Evolutionary conservation across 2,113 vertebrate genomes (phyloP).

Genomic region (Pipra filicauda): DNA sequence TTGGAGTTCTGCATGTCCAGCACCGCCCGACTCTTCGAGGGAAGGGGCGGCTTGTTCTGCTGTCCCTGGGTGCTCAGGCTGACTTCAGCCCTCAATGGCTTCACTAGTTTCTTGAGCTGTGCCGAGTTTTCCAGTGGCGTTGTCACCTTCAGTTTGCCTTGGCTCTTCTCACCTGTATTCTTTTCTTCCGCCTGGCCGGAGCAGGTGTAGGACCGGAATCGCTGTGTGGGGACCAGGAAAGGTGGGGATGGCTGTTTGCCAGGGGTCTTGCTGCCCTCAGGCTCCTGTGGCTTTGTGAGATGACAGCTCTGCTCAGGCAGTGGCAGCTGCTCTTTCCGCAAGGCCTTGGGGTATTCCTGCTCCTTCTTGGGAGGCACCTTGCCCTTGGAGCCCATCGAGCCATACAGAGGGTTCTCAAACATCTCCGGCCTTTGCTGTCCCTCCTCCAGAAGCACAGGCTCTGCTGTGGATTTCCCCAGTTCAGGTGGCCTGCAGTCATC

Average conservation of each 20-base stretch:
- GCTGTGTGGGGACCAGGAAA: slow-evolving; percentile 76
- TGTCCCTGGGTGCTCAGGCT: slow-evolving; percentile 21
- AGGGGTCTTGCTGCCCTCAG: slow-evolving; percentile 61
- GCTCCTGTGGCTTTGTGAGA: slow-evolving; percentile 75
- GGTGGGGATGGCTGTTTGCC: slow-evolving; percentile 52
- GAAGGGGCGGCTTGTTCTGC: slow-evolving; percentile 80
- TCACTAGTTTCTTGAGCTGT: slow-evolving; percentile 79
- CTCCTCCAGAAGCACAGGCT: slow-evolving; percentile 66
- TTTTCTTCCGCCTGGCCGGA: slow-evolving; percentile 70
- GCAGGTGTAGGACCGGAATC: slow-evolving; percentile 87
- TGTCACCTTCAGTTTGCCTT: slow-evolving; percentile 68
- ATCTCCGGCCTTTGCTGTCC: slow-evolving; percentile 78
- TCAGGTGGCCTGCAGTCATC: slow-evolving; percentile 43
- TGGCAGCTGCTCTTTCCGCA: slow-evolving; percentile 72
- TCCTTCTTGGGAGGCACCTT: slow-evolving; percentile 72
- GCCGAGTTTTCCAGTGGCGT: slow-evolving; percentile 10
- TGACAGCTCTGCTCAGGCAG: slow-evolving; percentile 68
- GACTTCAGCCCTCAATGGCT: slow-evolving; percentile 82
- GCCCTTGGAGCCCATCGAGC: slow-evolving; percentile 73
- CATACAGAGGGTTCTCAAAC: slow-evolving; percentile 96
- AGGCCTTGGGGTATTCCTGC: slow-evolving; percentile 69
- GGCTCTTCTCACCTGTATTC: slow-evolving; percentile 51
- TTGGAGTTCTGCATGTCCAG: slow-evolving; percentile 79
- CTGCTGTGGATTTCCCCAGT: slow-evolving; percentile 34
- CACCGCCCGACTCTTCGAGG: slow-evolving; percentile 79